phyloP scores from a whole-genome alignment of 2,888 invertebrate genomes.

The Megalurothrips usitatus region DNA sequence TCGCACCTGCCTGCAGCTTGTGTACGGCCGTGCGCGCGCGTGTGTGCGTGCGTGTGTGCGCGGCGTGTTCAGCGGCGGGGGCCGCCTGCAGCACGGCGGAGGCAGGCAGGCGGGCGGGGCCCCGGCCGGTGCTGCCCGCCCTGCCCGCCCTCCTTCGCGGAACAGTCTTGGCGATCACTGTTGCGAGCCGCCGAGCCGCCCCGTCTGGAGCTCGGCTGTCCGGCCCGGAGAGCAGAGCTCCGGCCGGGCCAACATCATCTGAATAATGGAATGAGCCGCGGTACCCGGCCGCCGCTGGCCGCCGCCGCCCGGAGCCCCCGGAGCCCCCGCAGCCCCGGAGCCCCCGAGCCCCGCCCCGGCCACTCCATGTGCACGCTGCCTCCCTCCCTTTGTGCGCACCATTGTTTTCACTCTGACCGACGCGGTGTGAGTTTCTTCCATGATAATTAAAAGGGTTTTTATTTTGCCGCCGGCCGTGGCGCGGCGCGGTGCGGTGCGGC shows the following conservation, averaged over 20 bases:
- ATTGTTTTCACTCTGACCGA: not conserved
- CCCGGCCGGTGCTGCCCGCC: too few species aligned
- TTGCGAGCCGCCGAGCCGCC: not conserved
- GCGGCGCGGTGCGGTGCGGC: too few species aligned
- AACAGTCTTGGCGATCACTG: too few species aligned
- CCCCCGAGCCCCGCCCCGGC: not conserved
- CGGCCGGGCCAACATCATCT: slow-evolving; percentile 13
- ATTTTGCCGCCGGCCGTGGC: not conserved
- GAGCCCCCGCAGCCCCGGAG: too few species aligned
- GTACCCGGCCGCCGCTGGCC: not conserved
- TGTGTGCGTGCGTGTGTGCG: too few species aligned
- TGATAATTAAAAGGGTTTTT: slow-evolving; percentile 19
- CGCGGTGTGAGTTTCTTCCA: not conserved
- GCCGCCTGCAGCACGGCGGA: too few species aligned
- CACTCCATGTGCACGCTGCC: not conserved
- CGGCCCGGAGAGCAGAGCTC: not conserved
- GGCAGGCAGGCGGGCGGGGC: too few species aligned
- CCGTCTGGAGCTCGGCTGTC: not conserved
- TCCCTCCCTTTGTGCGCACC: not conserved
- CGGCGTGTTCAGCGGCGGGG: too few species aligned
- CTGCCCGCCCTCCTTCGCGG: too few species aligned
- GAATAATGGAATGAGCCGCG: slow-evolving; percentile 11
- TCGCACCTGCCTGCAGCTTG: too few species aligned
- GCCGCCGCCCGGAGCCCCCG: not conserved
- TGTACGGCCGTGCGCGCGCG: too few species aligned